Evolutionary conservation across 2,113 vertebrate genomes (phyloP).

Genomic region (Myiozetetes cayanensis): DNA sequence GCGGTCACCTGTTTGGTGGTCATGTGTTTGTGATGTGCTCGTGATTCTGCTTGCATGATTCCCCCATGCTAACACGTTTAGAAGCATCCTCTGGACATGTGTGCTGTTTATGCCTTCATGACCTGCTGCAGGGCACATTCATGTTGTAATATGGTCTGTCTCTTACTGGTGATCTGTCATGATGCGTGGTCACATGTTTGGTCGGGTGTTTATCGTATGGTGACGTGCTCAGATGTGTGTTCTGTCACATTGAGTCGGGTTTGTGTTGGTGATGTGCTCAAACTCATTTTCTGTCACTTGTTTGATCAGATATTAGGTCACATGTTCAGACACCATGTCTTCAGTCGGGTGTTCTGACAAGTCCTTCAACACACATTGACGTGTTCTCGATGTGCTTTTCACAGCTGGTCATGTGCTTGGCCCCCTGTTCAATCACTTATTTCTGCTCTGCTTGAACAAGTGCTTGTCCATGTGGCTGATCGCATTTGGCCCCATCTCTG

Average conservation of each 20-base stretch:
- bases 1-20: neutral
- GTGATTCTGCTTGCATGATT: neutral
- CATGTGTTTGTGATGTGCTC: rapidly evolving
- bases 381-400: neutral
- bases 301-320: neutral
- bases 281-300: neutral
- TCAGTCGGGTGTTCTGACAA: neutral
- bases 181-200: neutral
- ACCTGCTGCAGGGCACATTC: rapidly evolving
- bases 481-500: neutral
- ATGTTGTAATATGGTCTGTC: neutral
- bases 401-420: neutral
- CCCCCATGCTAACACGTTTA: neutral
- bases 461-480: neutral
- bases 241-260: neutral
- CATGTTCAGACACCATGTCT: rapidly evolving
- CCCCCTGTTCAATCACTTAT: neutral
- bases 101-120: rapidly evolving
- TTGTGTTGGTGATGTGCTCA: neutral
- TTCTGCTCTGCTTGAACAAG: neutral
- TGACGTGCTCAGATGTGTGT: neutral
- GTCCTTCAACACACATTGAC: neutral
- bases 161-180: neutral
- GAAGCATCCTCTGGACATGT: neutral
- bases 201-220: neutral